These are phyloP conservation scores for Sycophila sp. DNA, from an alignment of 1,140 invertebrate genomes.

Conservation along the genomic window DNA sequence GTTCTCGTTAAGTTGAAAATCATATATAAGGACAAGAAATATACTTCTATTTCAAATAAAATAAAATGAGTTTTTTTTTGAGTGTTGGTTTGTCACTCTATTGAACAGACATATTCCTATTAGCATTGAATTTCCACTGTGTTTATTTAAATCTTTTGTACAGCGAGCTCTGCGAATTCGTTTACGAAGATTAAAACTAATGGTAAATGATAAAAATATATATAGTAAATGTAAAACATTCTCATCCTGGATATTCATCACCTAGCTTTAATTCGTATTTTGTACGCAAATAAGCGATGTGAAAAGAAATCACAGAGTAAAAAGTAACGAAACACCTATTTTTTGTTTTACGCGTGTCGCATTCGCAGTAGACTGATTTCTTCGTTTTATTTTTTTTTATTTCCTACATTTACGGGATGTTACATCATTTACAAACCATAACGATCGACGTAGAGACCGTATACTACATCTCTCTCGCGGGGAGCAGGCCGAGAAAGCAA, in stretches of 20 bases:
- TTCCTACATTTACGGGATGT: constrained; percentile 37
- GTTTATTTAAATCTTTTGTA: constrained; percentile 57
- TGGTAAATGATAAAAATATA: constrained; percentile 51
- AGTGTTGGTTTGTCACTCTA: constrained; percentile 11
- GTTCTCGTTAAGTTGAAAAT: neutral
- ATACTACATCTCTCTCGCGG: constrained; percentile 43
- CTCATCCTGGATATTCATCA: constrained; percentile 45
- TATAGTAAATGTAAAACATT: constrained; percentile 50
- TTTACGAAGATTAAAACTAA: constrained; percentile 50
- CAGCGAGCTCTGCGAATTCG: constrained; percentile 54
- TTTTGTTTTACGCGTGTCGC: constrained; percentile 43
- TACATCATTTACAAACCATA: constrained; percentile 39
- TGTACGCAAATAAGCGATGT: constrained; percentile 47
- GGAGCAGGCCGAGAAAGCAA: constrained; percentile 46
- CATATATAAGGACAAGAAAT: neutral
- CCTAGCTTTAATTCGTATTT: constrained; percentile 48
- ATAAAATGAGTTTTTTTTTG: neutral
- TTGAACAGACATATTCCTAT: constrained; percentile 22
- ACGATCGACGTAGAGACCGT: constrained; percentile 43
- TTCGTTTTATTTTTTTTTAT: too few species aligned
- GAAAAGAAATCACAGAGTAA: constrained; percentile 54
- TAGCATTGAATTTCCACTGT: constrained; percentile 49
- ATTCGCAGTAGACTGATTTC: constrained; percentile 41
- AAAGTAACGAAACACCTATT: constrained; percentile 55
- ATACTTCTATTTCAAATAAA: neutral